A percentile compares a stretch with the other conserved stretches of the same genome.
These are phyloP conservation scores for Myxocyprinus asiaticus DNA, from an alignment of 2,113 vertebrate species.

Conservation along the genomic window DNA sequence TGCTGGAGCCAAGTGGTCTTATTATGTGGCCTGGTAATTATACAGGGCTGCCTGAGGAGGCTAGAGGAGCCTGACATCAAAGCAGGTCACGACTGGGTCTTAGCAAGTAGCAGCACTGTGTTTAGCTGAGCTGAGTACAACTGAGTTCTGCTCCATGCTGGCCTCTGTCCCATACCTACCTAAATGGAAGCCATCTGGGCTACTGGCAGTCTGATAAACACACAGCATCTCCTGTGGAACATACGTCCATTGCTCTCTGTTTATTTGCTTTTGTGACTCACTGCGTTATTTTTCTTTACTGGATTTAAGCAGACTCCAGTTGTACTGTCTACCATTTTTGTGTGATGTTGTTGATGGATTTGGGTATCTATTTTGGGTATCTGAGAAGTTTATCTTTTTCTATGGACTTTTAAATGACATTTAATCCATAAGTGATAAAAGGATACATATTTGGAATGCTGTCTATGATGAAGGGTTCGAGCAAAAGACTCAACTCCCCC, in stretches of 20 bases:
- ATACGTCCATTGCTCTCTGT: conserved; percentile 70
- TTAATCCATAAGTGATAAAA: too few species aligned
- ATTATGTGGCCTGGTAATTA: conserved; percentile 71
- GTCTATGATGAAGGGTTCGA: too few species aligned
- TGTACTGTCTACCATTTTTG: conserved; percentile 19
- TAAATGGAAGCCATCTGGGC: conserved; percentile 80
- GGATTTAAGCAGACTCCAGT: conserved; percentile 34
- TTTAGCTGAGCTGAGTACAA: conserved; percentile 18
- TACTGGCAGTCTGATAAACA: conserved; percentile 70
- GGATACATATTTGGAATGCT: too few species aligned
- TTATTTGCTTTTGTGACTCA: conserved; percentile 74
- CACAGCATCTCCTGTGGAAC: conserved; percentile 68
- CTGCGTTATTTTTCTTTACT: conserved; percentile 67
- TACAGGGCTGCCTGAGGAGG: conserved; percentile 55
- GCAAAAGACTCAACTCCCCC: too few species aligned
- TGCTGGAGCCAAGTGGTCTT: conserved; percentile 60
- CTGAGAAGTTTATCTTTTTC: neutral
- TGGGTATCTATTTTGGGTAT: neutral
- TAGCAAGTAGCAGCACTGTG: conserved; percentile 36
- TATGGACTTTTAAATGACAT: neutral
- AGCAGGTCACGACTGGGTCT: conserved; percentile 71
- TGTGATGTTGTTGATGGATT: neutral
- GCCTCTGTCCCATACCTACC: conserved; percentile 69
- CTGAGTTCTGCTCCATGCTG: conserved; percentile 13
- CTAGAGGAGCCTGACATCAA: conserved; percentile 65